Conservation (phyloP, 1,140 invertebrate genomes). For the Homarus americanus region DNA sequence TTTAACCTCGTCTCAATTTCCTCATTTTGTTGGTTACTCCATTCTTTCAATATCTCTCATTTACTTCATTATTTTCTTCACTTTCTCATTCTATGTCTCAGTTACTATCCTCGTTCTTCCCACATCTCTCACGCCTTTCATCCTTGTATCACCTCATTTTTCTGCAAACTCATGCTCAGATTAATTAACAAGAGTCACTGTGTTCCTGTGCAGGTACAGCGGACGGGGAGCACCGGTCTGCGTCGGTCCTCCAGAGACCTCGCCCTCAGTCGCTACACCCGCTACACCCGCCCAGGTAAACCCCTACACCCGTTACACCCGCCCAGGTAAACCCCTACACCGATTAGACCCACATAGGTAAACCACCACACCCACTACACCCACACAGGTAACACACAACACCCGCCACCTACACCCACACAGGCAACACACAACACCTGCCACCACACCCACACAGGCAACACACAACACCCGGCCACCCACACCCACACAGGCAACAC, state of each 20-base stretch:
- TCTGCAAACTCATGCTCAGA: background rate
- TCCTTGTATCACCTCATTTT: background rate
- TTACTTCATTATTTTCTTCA: no score
- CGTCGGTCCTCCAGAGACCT: conserved; percentile 34
- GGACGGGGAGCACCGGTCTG: background rate
- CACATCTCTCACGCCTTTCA: background rate
- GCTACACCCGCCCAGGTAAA: conserved; percentile 29
- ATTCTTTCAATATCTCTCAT: no score
- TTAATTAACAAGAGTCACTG: background rate
- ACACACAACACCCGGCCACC: background rate
- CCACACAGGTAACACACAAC: background rate
- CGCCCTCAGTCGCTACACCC: conserved; percentile 9
- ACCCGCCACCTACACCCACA: background rate
- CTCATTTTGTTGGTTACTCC: no score
- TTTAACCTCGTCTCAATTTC: no score
- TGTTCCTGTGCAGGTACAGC: background rate
- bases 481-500: no score
- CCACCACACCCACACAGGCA: background rate
- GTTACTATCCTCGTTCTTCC: background rate
- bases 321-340: background rate
- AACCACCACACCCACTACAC: background rate
- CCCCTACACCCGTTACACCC: background rate
- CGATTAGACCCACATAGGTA: no score
- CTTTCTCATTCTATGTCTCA: no score
- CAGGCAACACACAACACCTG: no score